Evolutionary conservation across 2,797 vertebrate species (phyloP).

Genomic region (Danio jaintianensis): DNA sequence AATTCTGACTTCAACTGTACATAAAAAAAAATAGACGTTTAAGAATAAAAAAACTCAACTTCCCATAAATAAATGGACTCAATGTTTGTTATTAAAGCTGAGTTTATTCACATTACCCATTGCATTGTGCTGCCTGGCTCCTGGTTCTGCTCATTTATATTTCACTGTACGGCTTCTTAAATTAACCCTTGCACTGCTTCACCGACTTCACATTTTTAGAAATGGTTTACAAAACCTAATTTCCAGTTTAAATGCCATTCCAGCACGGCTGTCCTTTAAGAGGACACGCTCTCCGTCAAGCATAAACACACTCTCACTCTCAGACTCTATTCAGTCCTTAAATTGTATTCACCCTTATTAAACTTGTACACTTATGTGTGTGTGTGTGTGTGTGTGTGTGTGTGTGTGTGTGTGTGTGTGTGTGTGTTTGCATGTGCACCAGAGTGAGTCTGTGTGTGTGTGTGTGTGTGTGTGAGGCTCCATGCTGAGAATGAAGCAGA

Average conservation of each 20-base stretch:
- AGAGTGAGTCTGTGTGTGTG: slow-evolving; percentile 70
- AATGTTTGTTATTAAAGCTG: slow-evolving; percentile 1
- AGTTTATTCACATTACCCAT: not conserved
- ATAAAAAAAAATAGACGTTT: too few species aligned
- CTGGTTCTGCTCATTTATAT: slow-evolving; percentile 14
- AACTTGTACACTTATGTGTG: slow-evolving; percentile 65
- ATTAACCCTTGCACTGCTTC: slow-evolving; percentile 74
- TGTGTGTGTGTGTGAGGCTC: slow-evolving; percentile 69
- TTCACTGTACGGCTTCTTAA: slow-evolving; percentile 14
- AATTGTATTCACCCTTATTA: slow-evolving; percentile 77
- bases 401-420: slow-evolving; percentile 62
- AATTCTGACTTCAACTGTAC: too few species aligned
- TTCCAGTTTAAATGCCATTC: slow-evolving; percentile 75
- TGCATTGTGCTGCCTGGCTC: not conserved
- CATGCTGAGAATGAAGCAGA: slow-evolving; percentile 78
- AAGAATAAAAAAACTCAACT: not conserved
- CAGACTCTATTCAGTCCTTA: slow-evolving; percentile 74
- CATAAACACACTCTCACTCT: slow-evolving; percentile 58
- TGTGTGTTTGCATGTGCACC: slow-evolving; percentile 61
- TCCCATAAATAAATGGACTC: not conserved
- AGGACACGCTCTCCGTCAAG: slow-evolving; percentile 63
- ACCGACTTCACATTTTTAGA: slow-evolving; percentile 74
- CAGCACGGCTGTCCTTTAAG: slow-evolving; percentile 72
- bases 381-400: slow-evolving; percentile 67
- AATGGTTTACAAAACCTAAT: slow-evolving; percentile 81